A percentile compares a stretch with the other conserved stretches of the same genome.
Conservation (phyloP, 30 jellyfish, hydroid and myxozoan genomes). For the Nemopilema nomurai region DNA sequence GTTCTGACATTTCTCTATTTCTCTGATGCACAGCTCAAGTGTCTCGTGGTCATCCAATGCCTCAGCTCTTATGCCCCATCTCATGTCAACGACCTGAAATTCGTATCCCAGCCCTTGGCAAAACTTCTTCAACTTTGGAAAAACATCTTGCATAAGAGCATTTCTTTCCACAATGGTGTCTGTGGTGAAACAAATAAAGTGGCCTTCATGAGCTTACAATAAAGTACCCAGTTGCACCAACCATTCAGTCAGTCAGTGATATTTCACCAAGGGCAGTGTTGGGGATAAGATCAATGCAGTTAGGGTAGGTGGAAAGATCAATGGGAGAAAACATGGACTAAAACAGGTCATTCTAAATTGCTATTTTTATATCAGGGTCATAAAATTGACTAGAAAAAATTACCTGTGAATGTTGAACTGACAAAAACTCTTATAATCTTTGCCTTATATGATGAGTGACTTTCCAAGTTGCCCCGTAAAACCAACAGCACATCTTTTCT, state of each 20-base stretch:
- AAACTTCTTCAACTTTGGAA: constrained; percentile 58
- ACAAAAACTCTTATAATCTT: constrained; percentile 68
- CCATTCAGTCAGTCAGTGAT: too few relatives aligned
- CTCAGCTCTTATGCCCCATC: constrained; percentile 82
- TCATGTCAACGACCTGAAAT: constrained; percentile 82
- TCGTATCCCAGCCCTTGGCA: constrained; percentile 74
- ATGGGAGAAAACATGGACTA: too few relatives aligned
- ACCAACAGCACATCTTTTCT: constrained; percentile 23
- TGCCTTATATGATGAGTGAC: constrained; percentile 28
- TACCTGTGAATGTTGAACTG: constrained; percentile 86
- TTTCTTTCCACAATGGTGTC: constrained; percentile 72
- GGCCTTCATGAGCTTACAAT: too few relatives aligned
- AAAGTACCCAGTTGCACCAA: too few relatives aligned
- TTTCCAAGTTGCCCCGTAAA: constrained; percentile 41
- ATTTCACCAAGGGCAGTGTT: too few relatives aligned
- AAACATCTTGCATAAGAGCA: constrained; percentile 63
- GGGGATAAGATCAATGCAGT: too few relatives aligned
- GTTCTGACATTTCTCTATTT: constrained; percentile 61
- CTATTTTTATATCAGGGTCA: too few relatives aligned
- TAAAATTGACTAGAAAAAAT: neutral
- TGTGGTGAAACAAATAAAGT: too few relatives aligned
- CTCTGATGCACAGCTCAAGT: constrained; percentile 61
- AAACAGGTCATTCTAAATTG: too few relatives aligned
- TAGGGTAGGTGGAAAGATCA: too few relatives aligned
- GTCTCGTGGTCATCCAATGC: constrained; percentile 80